Evolutionary conservation across 2,888 invertebrate genomes (phyloP), one percentile per base, ranked within the genome.

Genomic region (Drosophila longiperda): DNA sequence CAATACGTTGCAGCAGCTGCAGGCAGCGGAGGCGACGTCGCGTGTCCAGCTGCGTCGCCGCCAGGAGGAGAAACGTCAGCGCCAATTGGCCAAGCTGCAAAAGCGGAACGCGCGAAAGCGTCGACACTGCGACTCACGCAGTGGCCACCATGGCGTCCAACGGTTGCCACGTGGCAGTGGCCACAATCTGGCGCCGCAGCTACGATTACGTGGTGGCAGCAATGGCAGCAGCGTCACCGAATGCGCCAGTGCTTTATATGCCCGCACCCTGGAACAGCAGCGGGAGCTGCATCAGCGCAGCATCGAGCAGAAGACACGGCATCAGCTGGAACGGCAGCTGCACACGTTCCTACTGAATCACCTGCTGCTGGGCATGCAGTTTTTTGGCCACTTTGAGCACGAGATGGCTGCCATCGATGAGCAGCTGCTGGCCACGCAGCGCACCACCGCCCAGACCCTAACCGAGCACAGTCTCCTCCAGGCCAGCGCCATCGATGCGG

Each of bases 281-380:
- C 83, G 87, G 12, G 89, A 89, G 57, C 91, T 93, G 53, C 81
- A 87, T 8, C 90, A 91, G 62, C 80, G 83, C 0, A 74, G 69
- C 15, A 84, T 90, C 54, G 89, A 91, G 78, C 80, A 71, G 94
- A 95, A 58, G 92, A 82, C 73, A 0, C 69, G 75, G 0, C 42
- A 66, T 93, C 97, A 94, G 93, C 94, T 78, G 93, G 94, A 82
- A 94, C 95, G 87, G 8, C 95, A 96, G 80, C 94, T 96, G 8
- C 95, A 96, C 85, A 94, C 94, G 5, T 97, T 97, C 91, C 93
- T 97, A 12, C 92, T 97, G 15, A 97, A 97, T 91, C 96, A 97
- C 91, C 94, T 97, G 66, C 94, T 97, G 63, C 94, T 97, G 91
- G 95, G 95, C 17, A 94, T 96, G 29, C 96, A 97, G 92, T 97